A percentile compares a stretch with the other conserved stretches of the same genome.
phyloP scores from a whole-genome alignment of 2,113 vertebrate species.

The Helogale parvula region DNA sequence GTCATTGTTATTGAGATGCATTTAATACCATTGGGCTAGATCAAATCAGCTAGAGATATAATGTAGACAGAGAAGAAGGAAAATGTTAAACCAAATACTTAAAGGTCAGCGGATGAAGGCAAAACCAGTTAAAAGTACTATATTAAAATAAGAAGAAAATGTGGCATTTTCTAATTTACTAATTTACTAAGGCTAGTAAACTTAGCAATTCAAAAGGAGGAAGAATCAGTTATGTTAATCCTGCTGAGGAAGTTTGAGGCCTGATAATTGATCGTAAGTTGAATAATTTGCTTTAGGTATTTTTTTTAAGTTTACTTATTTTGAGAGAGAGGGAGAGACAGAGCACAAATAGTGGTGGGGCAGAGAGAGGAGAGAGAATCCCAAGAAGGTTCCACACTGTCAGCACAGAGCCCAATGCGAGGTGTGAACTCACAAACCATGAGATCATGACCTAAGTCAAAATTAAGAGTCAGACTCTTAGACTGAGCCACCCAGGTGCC shows the following conservation, averaged over 20 bases:
- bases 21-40: not conserved
- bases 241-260: not conserved
- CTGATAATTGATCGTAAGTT: not conserved
- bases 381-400: no score
- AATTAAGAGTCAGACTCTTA: no score
- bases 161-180: not conserved
- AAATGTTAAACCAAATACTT: not conserved
- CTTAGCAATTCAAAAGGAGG: not conserved
- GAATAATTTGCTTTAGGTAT: not conserved
- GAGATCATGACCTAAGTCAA: no score
- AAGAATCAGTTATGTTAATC: not conserved
- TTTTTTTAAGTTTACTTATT: no score
- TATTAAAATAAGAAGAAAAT: not conserved
- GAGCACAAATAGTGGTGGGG: no score
- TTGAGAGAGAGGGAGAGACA: no score
- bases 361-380: no score
- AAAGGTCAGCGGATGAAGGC: not conserved
- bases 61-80: not conserved
- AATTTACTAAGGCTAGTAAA: not conserved
- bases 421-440: no score
- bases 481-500: no score
- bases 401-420: no score
- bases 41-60: not conserved
- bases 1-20: not conserved
- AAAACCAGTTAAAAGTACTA: not conserved